These are phyloP conservation scores for Hybognathus amarus DNA, from an alignment of 2,797 vertebrate species.

Conservation along the genomic window DNA sequence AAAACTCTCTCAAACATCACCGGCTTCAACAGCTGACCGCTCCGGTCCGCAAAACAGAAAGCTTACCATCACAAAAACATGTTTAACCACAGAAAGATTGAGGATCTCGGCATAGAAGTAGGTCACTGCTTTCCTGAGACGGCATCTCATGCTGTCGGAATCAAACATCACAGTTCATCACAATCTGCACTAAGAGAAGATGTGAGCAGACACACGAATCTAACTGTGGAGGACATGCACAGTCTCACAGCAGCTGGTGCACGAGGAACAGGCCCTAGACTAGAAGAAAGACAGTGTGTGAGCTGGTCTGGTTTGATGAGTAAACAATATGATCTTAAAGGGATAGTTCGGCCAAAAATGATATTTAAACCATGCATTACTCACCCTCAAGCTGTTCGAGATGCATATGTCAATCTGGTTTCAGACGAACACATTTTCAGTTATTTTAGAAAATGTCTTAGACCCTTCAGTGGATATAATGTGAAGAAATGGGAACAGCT, in stretches of 20 bases:
- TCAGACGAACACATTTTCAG: too few species aligned
- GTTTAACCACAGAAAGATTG: conserved; percentile 8
- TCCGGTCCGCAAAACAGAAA: neutral
- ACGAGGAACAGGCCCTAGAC: conserved; percentile 1
- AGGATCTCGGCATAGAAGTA: conserved; percentile 24
- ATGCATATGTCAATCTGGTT: too few species aligned
- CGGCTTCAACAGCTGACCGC: conserved; percentile 29
- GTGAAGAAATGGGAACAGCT: too few species aligned
- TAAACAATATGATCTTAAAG: too few species aligned
- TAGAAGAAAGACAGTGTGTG: neutral
- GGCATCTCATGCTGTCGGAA: conserved; percentile 10
- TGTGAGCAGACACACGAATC: conserved; percentile 2
- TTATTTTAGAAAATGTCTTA: too few species aligned
- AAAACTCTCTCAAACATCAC: conserved; percentile 43
- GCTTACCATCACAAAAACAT: too few species aligned
- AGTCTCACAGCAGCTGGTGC: conserved; percentile 7
- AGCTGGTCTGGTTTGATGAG: neutral
- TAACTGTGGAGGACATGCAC: conserved; percentile 3
- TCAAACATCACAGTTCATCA: conserved; percentile 36
- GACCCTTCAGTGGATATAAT: too few species aligned
- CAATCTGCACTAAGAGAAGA: conserved; percentile 30
- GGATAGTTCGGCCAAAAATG: too few species aligned
- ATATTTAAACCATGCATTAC: too few species aligned
- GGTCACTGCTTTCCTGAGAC: conserved; percentile 31
- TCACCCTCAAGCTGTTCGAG: too few species aligned